phyloP scores from a whole-genome alignment of 2,888 invertebrate genomes.

The Rhynchonema sp. region DNA sequence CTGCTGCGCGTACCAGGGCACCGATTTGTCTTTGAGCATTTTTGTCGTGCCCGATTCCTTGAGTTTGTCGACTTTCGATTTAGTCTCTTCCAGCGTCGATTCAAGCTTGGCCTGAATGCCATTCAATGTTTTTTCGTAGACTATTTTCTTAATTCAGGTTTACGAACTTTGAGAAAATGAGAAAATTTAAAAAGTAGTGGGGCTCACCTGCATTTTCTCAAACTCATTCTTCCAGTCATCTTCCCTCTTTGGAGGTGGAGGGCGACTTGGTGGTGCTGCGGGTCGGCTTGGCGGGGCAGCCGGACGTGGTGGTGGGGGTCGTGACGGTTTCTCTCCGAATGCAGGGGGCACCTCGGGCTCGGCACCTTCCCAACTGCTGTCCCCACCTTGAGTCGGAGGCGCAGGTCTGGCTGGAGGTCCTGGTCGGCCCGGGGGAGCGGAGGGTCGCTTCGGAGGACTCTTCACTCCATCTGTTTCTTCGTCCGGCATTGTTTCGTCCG shows the following conservation, averaged over 20 bases:
- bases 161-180: too few relatives aligned
- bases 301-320: neutral
- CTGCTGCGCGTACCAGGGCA: too few relatives aligned
- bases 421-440: neutral
- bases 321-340: neutral
- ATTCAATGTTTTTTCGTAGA: too few relatives aligned
- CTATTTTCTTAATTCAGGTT: too few relatives aligned
- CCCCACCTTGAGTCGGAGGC: neutral
- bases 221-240: constrained; percentile 1
- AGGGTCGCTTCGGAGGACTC: too few relatives aligned
- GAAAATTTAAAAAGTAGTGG: neutral
- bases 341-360: too few relatives aligned
- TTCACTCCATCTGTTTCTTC: neutral
- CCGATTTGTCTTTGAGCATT: too few relatives aligned
- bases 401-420: neutral
- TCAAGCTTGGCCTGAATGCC: neutral
- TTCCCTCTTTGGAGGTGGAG: neutral
- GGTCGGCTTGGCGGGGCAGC: neutral
- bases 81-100: neutral
- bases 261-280: neutral
- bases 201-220: neutral
- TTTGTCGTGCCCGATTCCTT: neutral
- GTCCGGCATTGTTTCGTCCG: too few relatives aligned
- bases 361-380: too few relatives aligned
- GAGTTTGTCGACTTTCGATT: neutral